A percentile compares a stretch with the other conserved stretches of the same genome.
phyloP scores from a whole-genome alignment of 2,888 invertebrate species.

The Sycophila texana region DNA sequence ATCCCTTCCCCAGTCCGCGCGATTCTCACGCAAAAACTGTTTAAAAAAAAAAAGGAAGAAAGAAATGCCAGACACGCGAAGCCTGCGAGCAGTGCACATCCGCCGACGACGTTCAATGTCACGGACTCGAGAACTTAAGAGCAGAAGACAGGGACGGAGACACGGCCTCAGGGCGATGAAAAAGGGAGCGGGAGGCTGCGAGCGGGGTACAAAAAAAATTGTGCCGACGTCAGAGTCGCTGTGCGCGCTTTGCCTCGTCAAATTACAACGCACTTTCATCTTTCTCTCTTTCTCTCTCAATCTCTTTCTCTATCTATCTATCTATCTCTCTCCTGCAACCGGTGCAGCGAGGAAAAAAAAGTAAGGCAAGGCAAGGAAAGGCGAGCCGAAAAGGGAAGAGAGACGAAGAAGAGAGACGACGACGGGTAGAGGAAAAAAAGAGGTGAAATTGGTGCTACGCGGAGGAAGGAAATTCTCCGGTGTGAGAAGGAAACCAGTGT shows the following conservation, averaged over 20 bases:
- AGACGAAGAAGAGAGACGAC: neutral
- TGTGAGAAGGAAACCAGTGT: neutral
- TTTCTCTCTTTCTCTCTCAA: neutral
- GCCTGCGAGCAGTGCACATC: slow-evolving; percentile 29
- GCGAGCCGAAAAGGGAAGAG: neutral
- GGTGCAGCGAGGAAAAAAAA: neutral
- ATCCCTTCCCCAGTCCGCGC: too few relatives aligned
- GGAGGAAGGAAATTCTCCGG: slow-evolving; percentile 8
- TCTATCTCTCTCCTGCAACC: neutral
- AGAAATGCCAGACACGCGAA: neutral
- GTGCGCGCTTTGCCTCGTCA: slow-evolving; percentile 47
- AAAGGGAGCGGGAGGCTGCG: slow-evolving; percentile 29
- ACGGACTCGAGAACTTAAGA: slow-evolving; percentile 26
- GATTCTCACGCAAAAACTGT: too few relatives aligned
- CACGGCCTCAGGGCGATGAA: slow-evolving; percentile 39
- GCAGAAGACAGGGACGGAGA: neutral
- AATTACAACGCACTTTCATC: slow-evolving; percentile 55
- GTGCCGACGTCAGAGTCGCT: slow-evolving; percentile 47
- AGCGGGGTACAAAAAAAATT: slow-evolving; percentile 31
- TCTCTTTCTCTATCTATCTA: too few relatives aligned
- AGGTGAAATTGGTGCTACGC: neutral
- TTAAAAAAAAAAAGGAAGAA: too few relatives aligned
- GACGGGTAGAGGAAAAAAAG: slow-evolving; percentile 9
- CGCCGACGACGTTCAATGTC: slow-evolving; percentile 48
- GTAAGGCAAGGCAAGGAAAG: neutral